These are phyloP conservation scores for Brachypodius melanocephalos DNA, from an alignment of 2,113 vertebrate species.

Conservation along the genomic window DNA sequence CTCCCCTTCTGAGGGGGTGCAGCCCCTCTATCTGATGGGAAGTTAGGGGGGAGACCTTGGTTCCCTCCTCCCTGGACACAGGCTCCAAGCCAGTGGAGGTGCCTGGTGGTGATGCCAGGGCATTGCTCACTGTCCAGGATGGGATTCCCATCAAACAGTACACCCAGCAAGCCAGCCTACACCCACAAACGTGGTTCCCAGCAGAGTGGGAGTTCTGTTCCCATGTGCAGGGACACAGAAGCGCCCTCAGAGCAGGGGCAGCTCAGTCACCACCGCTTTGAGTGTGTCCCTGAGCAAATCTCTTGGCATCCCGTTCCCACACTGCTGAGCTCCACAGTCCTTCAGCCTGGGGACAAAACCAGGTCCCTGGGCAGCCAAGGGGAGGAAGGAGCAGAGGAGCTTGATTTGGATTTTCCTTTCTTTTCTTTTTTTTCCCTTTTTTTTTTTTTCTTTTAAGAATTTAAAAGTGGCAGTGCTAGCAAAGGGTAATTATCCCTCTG, in stretches of 20 bases:
- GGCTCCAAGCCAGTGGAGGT: neutral
- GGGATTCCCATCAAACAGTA: neutral
- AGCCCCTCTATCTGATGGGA: neutral
- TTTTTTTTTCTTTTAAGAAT: conserved; percentile 14
- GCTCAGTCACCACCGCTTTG: neutral
- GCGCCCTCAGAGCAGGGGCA: fast-evolving
- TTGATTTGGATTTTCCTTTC: neutral
- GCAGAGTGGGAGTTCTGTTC: neutral
- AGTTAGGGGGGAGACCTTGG: neutral
- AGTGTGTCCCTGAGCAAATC: fast-evolving
- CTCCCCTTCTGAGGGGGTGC: neutral
- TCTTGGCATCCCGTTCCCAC: neutral
- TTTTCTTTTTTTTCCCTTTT: neutral
- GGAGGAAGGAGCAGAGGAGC: neutral
- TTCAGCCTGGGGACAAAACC: neutral
- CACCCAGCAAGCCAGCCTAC: neutral
- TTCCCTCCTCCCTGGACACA: neutral
- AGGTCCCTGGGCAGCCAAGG: neutral
- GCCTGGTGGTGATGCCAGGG: neutral
- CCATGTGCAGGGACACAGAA: neutral
- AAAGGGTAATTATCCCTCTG: conserved; percentile 76
- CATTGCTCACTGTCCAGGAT: fast-evolving
- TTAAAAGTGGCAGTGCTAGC: conserved; percentile 67
- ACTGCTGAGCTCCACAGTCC: neutral
- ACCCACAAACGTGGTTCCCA: fast-evolving